Conservation (phyloP, 2,888 invertebrate species). For the Aricia artaxerxes region DNA sequence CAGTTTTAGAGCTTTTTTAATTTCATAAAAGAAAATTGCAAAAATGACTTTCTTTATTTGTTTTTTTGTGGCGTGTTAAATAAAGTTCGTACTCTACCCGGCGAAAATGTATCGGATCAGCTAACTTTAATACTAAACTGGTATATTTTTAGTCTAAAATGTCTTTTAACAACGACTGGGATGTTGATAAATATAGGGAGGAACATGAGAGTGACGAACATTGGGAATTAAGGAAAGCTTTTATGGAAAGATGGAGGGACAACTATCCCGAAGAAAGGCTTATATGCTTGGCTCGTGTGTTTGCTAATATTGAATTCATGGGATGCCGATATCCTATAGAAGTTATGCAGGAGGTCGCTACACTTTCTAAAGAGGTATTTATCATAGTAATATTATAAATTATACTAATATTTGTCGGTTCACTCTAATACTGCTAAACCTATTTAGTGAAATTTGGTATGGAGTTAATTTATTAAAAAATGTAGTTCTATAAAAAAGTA, state of each 20-base stretch:
- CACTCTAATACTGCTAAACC: neutral
- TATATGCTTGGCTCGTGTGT: conserved; percentile 83
- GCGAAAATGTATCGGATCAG: neutral
- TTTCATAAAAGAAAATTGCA: neutral
- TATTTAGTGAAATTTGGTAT: too few species aligned
- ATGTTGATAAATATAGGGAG: conserved; percentile 86
- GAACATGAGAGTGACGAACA: conserved; percentile 94
- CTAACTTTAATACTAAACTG: neutral
- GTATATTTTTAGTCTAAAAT: conserved; percentile 42
- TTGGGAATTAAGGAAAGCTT: conserved; percentile 90
- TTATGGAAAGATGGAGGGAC: conserved; percentile 89
- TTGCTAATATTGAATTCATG: conserved; percentile 82
- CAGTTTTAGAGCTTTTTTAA: too few species aligned
- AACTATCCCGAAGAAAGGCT: conserved; percentile 78
- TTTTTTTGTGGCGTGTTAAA: neutral
- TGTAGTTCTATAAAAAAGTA: too few species aligned
- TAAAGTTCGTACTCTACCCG: neutral
- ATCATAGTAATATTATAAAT: neutral
- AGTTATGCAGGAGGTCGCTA: conserved; percentile 79
- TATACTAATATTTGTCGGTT: neutral
- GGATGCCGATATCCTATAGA: conserved; percentile 82
- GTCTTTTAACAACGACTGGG: conserved; percentile 79
- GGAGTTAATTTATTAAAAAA: too few species aligned
- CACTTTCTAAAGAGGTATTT: conserved; percentile 76
- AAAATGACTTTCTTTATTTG: neutral